Percentiles rank a stretch among this genome's conserved stretches.
These are phyloP conservation scores for Anguilla pacifica DNA, from an alignment of 2,797 vertebrate genomes.

Conservation along the genomic window DNA sequence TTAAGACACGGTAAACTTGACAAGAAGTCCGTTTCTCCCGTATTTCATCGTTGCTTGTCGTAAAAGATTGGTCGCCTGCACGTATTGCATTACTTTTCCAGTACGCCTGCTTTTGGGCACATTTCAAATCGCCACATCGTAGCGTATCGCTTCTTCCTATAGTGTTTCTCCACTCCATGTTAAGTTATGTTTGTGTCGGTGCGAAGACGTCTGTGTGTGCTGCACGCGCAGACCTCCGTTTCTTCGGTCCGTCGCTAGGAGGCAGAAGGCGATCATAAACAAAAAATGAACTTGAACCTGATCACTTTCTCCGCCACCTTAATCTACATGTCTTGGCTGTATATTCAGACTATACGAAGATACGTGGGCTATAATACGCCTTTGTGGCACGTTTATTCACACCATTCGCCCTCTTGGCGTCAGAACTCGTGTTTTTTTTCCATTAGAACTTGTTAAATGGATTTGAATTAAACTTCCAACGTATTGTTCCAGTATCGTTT, in stretches of 20 bases:
- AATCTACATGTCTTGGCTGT: constrained; percentile 50
- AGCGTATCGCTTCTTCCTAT: background rate
- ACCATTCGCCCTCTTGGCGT: constrained; percentile 6
- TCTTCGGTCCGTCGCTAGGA: constrained; percentile 74
- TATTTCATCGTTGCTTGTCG: background rate
- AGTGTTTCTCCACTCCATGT: background rate
- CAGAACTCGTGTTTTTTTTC: background rate
- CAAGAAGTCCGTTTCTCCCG: background rate
- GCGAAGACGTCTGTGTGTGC: constrained; percentile 34
- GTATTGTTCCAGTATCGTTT: background rate
- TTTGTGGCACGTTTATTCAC: constrained; percentile 34
- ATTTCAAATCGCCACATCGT: constrained; percentile 6
- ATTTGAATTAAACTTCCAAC: constrained; percentile 19
- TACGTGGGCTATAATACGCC: constrained; percentile 32
- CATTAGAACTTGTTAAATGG: constrained; percentile 25
- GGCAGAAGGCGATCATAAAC: constrained; percentile 86
- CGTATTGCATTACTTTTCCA: background rate
- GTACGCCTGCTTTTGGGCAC: background rate
- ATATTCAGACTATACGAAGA: constrained; percentile 43
- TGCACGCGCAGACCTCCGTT: background rate
- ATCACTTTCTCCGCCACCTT: constrained; percentile 62
- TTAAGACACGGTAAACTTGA: background rate
- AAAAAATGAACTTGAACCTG: constrained; percentile 87
- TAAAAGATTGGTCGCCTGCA: background rate
- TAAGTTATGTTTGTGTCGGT: constrained; percentile 29